Base-by-base conservation (phyloP, 2,113 vertebrate species). In the Perca fluviatilis region DNA sequence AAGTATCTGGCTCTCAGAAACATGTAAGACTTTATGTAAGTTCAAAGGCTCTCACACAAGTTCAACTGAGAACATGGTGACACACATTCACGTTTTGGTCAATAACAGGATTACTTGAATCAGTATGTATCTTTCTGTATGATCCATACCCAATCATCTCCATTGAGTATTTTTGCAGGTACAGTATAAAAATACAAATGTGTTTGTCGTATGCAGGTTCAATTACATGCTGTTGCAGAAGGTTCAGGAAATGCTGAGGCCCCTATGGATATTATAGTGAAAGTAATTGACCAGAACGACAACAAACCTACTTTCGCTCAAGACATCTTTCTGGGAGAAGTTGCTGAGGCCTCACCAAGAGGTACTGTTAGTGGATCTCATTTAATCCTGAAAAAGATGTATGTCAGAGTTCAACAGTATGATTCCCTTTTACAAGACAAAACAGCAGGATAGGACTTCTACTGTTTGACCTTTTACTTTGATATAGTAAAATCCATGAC, bases 231-330 rank as follows among this genome's bases (percentile, higher is more conserved):
- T 43, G 23, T 62, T 2, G 58, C 16, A 25, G 30, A 33, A 0
- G 79, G 76, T 53, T 1, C 10, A 8, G 13, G 14, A 71, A 0
- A 0, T 1, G 73, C 70, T 8, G 95, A 94, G 56, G 16, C 19
- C 0, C 89, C 93, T 0, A 94, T 95, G 91, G 92, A 95, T 0
- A 89, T 96, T 25, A 25, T 73, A 1, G 86, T 96, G 0, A 68
- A 71, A 12, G 90, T 96, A 5, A 65, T 85, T 0, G 95, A 96
- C 66, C 54, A 79, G 80, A 96, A 96, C 25, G 95, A 96, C 89
- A 95, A 96, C 78, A 80, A 16, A 1, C 95, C 95, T 16, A 0
- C 50, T 5, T 96, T 96, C 69, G 56, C n/a, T 13, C 30, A 93
- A 69, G 27, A 75, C 67, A 87, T 78, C 47, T 95, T 78, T 69